A percentile compares a stretch with the other conserved stretches of the same genome.
Evolutionary conservation across 1,140 invertebrate species (phyloP).

Genomic region (Penaeus japonicus): DNA sequence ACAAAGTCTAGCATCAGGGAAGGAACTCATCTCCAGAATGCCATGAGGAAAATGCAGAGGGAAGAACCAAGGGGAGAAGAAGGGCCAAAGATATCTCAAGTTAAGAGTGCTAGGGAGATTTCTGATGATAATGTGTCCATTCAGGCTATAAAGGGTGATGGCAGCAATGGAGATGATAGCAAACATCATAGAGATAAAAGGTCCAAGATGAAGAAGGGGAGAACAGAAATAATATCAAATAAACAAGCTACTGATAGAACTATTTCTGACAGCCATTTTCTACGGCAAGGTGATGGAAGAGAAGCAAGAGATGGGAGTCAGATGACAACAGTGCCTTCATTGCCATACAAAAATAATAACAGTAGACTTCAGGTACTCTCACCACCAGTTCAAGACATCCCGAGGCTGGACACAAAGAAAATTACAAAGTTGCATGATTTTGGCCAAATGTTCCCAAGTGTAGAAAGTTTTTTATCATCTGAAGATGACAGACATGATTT

Average conservation of each 20-base stretch:
- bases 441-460: constrained; percentile 49
- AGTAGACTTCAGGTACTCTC: not conserved
- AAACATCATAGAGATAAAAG: not conserved
- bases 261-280: constrained; percentile 24
- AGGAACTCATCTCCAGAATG: not conserved
- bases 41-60: not conserved
- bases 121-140: not conserved
- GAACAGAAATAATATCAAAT: constrained; percentile 4
- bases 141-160: not conserved
- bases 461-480: not conserved
- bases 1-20: not conserved
- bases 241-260: not conserved
- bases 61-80: constrained; percentile 25
- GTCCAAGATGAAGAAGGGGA: not conserved
- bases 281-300: constrained; percentile 37
- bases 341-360: not conserved
- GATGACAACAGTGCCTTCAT: not conserved
- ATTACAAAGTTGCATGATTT: constrained; percentile 11
- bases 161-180: not conserved
- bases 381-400: not conserved
- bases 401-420: not conserved
- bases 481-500: not conserved
- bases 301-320: constrained; percentile 32
- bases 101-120: not conserved
- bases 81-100: not conserved